Conservation (phyloP, 2,888 invertebrate genomes). For the Pseudococcus viburni region DNA sequence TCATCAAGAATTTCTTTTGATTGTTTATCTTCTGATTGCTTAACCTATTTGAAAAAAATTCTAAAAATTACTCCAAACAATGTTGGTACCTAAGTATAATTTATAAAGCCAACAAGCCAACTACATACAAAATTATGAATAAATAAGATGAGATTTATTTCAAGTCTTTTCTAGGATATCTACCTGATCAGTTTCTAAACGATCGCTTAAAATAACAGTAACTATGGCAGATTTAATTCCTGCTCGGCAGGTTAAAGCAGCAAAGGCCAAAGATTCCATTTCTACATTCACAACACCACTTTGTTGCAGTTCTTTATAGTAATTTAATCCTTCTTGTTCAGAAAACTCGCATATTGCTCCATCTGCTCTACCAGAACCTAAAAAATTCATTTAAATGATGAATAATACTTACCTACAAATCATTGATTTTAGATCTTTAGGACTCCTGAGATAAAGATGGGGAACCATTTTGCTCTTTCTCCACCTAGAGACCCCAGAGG, state of each 20-base stretch:
- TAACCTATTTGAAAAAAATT: slow-evolving; percentile 75
- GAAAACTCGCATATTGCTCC: slow-evolving; percentile 97
- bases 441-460: no score
- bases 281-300: slow-evolving; percentile 94
- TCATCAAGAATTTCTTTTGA: slow-evolving; percentile 91
- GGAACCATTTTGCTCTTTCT: no score
- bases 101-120: no score
- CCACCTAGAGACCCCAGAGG: no score
- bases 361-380: slow-evolving; percentile 94
- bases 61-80: background rate
- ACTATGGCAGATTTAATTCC: slow-evolving; percentile 92
- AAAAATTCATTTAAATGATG: background rate
- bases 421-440: no score
- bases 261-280: slow-evolving; percentile 96
- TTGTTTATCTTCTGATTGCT: slow-evolving; percentile 90
- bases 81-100: no score
- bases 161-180: slow-evolving; percentile 61
- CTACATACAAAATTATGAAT: no score
- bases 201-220: slow-evolving; percentile 92
- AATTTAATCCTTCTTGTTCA: slow-evolving; percentile 90
- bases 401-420: no score
- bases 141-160: no score
- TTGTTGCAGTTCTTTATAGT: slow-evolving; percentile 81
- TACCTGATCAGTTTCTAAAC: slow-evolving; percentile 95
- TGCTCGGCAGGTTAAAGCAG: slow-evolving; percentile 93